Base-by-base conservation (phyloP, 2,888 invertebrate species). In the Lasioglossum morio region DNA sequence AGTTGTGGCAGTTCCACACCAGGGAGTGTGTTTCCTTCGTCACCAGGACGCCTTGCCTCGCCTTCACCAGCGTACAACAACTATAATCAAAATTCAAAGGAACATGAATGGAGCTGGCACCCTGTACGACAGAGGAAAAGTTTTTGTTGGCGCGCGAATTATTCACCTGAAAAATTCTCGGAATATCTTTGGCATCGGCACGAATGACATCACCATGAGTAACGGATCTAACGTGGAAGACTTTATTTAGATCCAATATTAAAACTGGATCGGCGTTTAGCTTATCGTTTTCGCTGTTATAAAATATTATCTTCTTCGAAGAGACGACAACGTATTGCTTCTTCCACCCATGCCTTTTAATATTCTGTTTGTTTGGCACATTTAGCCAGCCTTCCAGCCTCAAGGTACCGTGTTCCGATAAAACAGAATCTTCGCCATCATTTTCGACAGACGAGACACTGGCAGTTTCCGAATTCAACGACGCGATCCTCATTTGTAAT, bases 151-250 rank as follows among this genome's bases (percentile, higher is more conserved):
- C 19, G 2, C 7, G 10, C 0, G 23, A 48, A 19, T 53, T 37
- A 40, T 27, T 43, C 93, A 97, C 97, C 96, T 97, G 97, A 96
- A 99, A 99, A 96, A 99, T 99, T 95, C 99, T 97, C 93, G 99
- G 99, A 96, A 99, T 99, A 96, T 99, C 99, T 97, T 98, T 99
- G 95, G 99, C 98, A 96, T 99, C 99, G 81, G 99, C 99, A 95
- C 99, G 97, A 95, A 99, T 99, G 93, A 99, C 99, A 96, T 99
- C 99, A 93, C 99, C 99, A 96, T 99, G 99, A 88, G 99, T 99
- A 91, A 99, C 99, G 86, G 99, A 98, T 90, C 99, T 97, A 92
- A 99, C 99, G 96, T 99, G 99, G 96, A 99, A 99, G 95, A 99
- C 98, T 97, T 99, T 99, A 96, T 99, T 99, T 95, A 99, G 97